phyloP scores from a whole-genome alignment of 1,140 invertebrate genomes.

The Tachypleus tridentatus region DNA sequence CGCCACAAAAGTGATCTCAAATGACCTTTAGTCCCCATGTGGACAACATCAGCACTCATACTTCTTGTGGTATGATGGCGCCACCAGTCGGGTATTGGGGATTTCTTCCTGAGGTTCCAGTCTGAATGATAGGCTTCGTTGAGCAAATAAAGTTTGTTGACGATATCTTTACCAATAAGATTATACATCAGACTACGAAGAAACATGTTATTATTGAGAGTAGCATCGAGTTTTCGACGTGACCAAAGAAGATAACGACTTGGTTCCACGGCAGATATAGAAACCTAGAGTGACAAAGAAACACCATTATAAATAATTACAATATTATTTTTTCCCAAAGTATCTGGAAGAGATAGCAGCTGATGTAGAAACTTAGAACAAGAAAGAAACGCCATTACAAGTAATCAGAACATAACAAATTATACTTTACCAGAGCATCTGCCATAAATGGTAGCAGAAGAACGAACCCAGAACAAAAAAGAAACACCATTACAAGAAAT shows the following conservation, averaged over 20 bases:
- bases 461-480: no score
- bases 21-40: conserved; percentile 57
- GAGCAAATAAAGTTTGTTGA: conserved; percentile 65
- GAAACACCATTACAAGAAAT: no score
- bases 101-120: not conserved
- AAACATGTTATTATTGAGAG: conserved; percentile 53
- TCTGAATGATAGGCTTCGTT: conserved; percentile 46
- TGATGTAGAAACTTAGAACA: no score
- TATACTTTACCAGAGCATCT: no score
- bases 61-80: conserved; percentile 42
- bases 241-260: conserved; percentile 66
- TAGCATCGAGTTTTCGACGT: conserved; percentile 52
- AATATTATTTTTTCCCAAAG: no score
- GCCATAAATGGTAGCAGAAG: no score
- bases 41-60: conserved; percentile 59
- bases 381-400: no score
- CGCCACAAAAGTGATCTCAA: conserved; percentile 52
- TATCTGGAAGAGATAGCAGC: no score
- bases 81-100: no score
- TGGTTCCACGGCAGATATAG: conserved; percentile 62
- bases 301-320: no score
- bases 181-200: conserved; percentile 58
- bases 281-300: no score
- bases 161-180: conserved; percentile 72
- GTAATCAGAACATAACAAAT: no score